Percentiles rank a stretch among this genome's conserved stretches.
These are phyloP conservation scores for Dicranocentrus wangi DNA, from an alignment of 2,888 invertebrate genomes.

Conservation along the genomic window DNA sequence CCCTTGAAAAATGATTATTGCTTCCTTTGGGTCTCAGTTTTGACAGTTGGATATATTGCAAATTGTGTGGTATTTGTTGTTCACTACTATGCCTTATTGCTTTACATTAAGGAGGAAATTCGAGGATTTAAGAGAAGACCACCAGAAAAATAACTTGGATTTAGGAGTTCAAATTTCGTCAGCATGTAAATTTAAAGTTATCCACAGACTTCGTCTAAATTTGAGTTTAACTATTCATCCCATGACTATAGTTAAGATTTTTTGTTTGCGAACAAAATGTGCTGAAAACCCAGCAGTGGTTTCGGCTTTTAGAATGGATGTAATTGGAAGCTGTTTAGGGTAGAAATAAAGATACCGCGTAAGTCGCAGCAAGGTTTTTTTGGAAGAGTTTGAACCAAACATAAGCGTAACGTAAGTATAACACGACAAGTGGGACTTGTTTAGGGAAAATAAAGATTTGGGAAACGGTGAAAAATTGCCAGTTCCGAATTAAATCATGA, in stretches of 20 bases:
- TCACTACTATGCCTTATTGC: not conserved
- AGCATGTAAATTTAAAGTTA: not conserved
- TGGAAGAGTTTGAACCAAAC: too few relatives aligned
- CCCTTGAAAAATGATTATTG: conserved; percentile 57
- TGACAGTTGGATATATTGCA: conserved; percentile 51
- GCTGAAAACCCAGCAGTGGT: too few relatives aligned
- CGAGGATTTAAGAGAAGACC: not conserved
- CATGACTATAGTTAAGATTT: too few relatives aligned
- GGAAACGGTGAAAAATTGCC: conserved; percentile 16
- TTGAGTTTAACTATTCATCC: too few relatives aligned
- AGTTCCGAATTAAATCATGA: conserved; percentile 21
- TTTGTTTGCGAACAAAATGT: too few relatives aligned
- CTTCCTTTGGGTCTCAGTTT: conserved; percentile 39
- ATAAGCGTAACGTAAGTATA: not conserved
- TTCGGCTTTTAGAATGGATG: too few relatives aligned
- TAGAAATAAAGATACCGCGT: too few relatives aligned
- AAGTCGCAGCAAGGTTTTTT: too few relatives aligned
- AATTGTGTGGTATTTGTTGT: conserved; percentile 34
- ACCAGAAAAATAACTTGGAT: not conserved
- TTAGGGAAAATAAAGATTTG: conserved; percentile 6
- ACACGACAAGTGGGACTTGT: conserved; percentile 18
- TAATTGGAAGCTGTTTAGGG: too few relatives aligned
- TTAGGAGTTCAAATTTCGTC: conserved; percentile 2
- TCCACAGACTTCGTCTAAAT: not conserved
- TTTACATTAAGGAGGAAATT: not conserved